Base-by-base conservation (phyloP, 2,113 vertebrate species). In the Centropus unirufus region DNA sequence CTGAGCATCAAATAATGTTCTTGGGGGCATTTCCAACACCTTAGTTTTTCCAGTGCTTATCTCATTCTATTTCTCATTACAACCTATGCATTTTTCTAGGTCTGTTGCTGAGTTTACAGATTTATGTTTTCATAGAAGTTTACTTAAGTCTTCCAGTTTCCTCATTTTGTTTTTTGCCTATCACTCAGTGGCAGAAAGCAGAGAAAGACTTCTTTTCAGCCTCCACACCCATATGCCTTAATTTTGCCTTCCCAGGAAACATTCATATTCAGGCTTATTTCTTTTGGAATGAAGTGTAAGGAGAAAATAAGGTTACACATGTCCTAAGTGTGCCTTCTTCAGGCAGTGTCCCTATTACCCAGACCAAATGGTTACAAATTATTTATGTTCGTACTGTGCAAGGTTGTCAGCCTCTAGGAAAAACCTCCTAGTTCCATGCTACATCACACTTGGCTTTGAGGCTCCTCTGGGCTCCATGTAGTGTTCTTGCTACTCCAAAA, bases 391-490 rank as follows among this genome's bases (percentile, higher is more conserved):
- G n/a, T 17, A 14, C 4, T 39, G 13, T 51, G 67, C 17, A 44
- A 44, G 15, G 11, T 9, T 86, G 5, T 46, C 9, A 67, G 7
- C 24, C 27, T 87, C 55, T 70, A 52, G 51, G 68, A 89, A 67
- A 64, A 13, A 46, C 8, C 42, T 52, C 5, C 3, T 63, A 63
- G 54, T 24, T 44, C 14, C 4, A 42, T 40, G 22, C 22, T 58
- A 58, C 17, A 23, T 30, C 0, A 1, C 46, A 18, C 7, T n/a
- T 54, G 8, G 9, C 14, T 32, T 62, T 49, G 11, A 7, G 14
- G 7, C 4, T 90, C 8, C 64, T 74, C 42, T 34, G 14, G 8
- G 9, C 9, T 4, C 5, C 1, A 0, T n/a, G 13, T 6, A 16
- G 6, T 44, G 21, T 14, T 86, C 40, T 68, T 69, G 6, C 12